Evolutionary conservation across 1,140 invertebrate genomes (phyloP), one percentile per base, ranked within the genome.

Genomic region (Physella acuta): DNA sequence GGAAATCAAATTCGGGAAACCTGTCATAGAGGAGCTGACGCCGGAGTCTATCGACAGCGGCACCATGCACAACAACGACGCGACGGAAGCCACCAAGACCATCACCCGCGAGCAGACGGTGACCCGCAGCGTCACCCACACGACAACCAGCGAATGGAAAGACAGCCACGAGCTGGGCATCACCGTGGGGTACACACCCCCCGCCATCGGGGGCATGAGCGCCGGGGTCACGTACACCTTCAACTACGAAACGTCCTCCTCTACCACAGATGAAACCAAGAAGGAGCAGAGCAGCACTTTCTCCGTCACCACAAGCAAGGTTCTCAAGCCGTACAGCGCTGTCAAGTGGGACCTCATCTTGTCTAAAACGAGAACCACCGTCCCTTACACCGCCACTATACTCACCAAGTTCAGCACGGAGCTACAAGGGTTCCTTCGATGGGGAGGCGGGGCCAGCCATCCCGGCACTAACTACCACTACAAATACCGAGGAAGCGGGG

Each of bases 371-470:
- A 24, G 58, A 1, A 34, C 3, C 26, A 60, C 58, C 5, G 33
- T 60, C 24, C 36, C 58, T 60, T 60, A 60, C 26, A 36, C 58
- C 24, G 58, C 58, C 31, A 34, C 31, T n/a, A n/a, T 60, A n/a
- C 17, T 16, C 14, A 36, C n/a, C 8, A 4, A 36, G 8, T 60
- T 60, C 20, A 34, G 30, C 1, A 60, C 58, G 37, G 58, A 60
- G 37, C 33, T 60, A 11, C 58, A 26, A 17, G 58, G 58, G 3
- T 60, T 60, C 58, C 33, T 60, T 2, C 8, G 58, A 37, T 36
- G 33, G 3, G 58, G 58, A 4, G 2, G 20, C 2, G 58, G 58
- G 16, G 33, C 33, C 36, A 34, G 37, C 58, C 8, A 4, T 16
- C 11, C 4, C 3, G n/a, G 20, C 26, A 34, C 58, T 2, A 60